Evolutionary conservation across 2,888 invertebrate genomes (phyloP), one percentile per base, ranked within the genome.

Genomic region (Cosmia pyralina): DNA sequence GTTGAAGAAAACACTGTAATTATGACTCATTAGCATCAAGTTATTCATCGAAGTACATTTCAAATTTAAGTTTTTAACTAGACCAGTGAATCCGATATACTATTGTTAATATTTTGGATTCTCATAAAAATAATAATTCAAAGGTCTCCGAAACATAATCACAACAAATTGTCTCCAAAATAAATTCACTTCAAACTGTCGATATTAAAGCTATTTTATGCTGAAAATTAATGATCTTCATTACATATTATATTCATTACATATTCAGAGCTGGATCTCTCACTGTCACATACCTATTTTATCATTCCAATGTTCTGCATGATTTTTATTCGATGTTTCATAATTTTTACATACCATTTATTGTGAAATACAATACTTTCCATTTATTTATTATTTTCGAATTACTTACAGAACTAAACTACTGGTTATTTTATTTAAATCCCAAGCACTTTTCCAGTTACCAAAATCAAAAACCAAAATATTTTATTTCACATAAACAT

Each of bases 1-100:
- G 97, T 97, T 57, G 53, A 63, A 1, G 5, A 53, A 52, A 1
- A n/a, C 7, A 64, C 19, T 57, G 10, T 17, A 10, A 48, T 19
- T 53, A 41, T 38, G 11, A 46, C 13, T 46, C 17, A 67, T 10
- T 13, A 41, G 4, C 34, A 15, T n/a, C 34, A 50, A 44, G 17
- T 70, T 34, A 41, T 46, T 72, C 22, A 34, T 15, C 19, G 10
- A n/a, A 41, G 6, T n/a, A 13, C 22, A 46, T 74, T 71, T 38
- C 6, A 75, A 44, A 60, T 53, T 6, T 22, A 53, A 13, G 6
- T 13, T 22, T 22, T 22, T 13, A n/a, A n/a, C n/a, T 4, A 11
- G 5, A n/a, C 11, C n/a, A 52, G 10, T 1, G 19, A 50, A n/a
- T n/a, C 10, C 11, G 1, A 11, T 22, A 55, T 2, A 50, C 34